These are phyloP conservation scores for Biston betularia DNA, from an alignment of 2,888 invertebrate species.

Conservation along the genomic window DNA sequence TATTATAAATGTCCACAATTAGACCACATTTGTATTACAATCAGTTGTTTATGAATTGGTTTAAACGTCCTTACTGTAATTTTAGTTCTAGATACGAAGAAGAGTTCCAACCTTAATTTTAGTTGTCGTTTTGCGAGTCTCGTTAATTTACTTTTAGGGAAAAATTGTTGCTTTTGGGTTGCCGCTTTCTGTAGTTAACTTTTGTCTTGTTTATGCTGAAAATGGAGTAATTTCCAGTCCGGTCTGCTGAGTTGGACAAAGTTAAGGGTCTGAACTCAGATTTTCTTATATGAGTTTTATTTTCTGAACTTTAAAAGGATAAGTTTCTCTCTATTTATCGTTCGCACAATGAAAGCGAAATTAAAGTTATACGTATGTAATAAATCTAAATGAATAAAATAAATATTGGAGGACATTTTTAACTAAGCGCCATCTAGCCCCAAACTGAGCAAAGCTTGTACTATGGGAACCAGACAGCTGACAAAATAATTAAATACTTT, in stretches of 20 bases:
- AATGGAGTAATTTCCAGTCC: constrained; percentile 22
- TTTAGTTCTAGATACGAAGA: constrained; percentile 1
- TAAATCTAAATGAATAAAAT: no score
- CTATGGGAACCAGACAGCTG: no score
- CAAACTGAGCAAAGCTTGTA: no score
- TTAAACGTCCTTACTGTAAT: constrained; percentile 9
- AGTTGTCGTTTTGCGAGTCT: constrained; percentile 30
- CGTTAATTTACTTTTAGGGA: constrained; percentile 36
- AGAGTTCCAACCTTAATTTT: constrained; percentile 29
- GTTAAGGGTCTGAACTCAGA: constrained; percentile 5
- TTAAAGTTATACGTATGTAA: no score
- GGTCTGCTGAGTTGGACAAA: constrained; percentile 8
- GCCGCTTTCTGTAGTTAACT: constrained; percentile 31
- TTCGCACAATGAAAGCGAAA: neutral
- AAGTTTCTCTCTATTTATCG: neutral
- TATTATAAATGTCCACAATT: no score
- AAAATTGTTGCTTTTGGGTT: constrained; percentile 33
- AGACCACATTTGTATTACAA: no score
- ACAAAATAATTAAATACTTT: no score
- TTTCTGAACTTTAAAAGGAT: neutral
- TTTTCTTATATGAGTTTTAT: constrained; percentile 6
- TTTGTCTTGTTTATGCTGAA: constrained; percentile 27
- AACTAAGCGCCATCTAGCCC: no score
- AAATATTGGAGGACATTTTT: no score
- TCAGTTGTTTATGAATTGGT: neutral